Evolutionary conservation across 2,888 invertebrate genomes (phyloP), one percentile per base, ranked within the genome.

Genomic region (Argyresthia albistria): DNA sequence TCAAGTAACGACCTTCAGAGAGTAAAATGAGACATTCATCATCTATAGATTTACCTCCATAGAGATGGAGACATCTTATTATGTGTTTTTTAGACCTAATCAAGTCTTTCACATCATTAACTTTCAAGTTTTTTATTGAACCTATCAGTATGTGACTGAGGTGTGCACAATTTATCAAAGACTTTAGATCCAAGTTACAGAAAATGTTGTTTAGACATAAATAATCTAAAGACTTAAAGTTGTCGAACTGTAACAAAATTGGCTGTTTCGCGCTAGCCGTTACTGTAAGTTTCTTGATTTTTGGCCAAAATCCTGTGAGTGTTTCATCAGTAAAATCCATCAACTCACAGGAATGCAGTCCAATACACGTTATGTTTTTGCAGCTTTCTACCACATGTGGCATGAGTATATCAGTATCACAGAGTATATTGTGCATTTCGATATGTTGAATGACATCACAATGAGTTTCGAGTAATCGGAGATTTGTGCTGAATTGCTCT

Each of bases 311-410:
- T 25, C 6, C 25, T 53, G 59, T 73, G 25, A 58, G 64, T 37
- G 83, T 54, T 54, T 80, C 73, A 15, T 69, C 59, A 61, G 76
- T 74, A 57, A 87, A 75, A 39, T 77, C 73, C 56, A 73, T 64
- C 35, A 88, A 64, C 50, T 75, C 64, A 56, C 88, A 88, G 87
- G 87, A 87, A 1, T 82, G 68, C 50, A 88, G 60, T 63, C 86
- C 83, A 15, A 88, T 57, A 15, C 76, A 74, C 35, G 64, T 66
- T 43, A 88, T 65, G 59, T 84, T 76, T 14, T 58, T 55, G 60
- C 87, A 86, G 54, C 70, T 63, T 6, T 70, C 65, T 51, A 80
- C n/a, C n/a, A 64, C 42, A 88, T 66, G 35, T 4, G 71, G 62
- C 58, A 70, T 71, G 25, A 84, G 70, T 10, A 66, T 58, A 14